Conservation (phyloP, 2,113 vertebrate genomes). For the Merops nubicus region DNA sequence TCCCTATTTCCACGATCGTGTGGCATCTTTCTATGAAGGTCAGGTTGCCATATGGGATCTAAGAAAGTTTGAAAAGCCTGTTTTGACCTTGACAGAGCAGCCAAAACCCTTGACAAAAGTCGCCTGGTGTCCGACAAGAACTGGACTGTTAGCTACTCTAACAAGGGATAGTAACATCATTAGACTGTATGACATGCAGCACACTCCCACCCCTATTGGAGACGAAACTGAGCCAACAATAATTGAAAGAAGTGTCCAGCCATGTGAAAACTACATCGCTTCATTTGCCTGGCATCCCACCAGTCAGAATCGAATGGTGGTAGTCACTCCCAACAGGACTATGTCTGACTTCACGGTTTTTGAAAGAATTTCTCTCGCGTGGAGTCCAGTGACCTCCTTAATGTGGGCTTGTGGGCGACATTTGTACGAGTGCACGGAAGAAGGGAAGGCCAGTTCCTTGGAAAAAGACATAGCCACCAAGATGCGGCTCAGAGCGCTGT, state of each 20-base stretch:
- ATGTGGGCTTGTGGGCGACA: slow-evolving; percentile 98
- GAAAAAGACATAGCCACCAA: slow-evolving; percentile 96
- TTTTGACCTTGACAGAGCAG: slow-evolving; percentile 94
- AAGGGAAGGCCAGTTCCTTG: slow-evolving; percentile 75
- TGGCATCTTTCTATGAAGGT: slow-evolving; percentile 97
- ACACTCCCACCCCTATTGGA: slow-evolving; percentile 93
- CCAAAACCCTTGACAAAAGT: slow-evolving; percentile 96
- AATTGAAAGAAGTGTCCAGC: slow-evolving; percentile 96
- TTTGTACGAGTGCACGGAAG: slow-evolving; percentile 92
- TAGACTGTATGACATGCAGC: slow-evolving; percentile 97
- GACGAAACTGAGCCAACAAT: slow-evolving; percentile 98
- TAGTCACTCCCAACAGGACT: slow-evolving; percentile 91
- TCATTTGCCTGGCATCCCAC: slow-evolving; percentile 98
- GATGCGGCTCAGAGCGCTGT: slow-evolving; percentile 93
- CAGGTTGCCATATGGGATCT: slow-evolving; percentile 99
- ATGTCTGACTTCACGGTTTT: slow-evolving; percentile 99
- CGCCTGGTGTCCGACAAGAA: slow-evolving; percentile 95
- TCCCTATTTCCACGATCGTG: slow-evolving; percentile 92
- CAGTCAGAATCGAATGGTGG: slow-evolving; percentile 97
- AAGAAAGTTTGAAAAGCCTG: slow-evolving; percentile 97
- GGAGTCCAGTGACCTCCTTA: slow-evolving; percentile 93
- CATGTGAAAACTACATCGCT: slow-evolving; percentile 91
- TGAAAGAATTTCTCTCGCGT: slow-evolving; percentile 95
- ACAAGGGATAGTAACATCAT: slow-evolving; percentile 96
- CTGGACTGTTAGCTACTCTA: slow-evolving; percentile 92